These are phyloP conservation scores for Protobothrops flavoviridis DNA, from an alignment of 2,113 vertebrate genomes.

Conservation along the genomic window DNA sequence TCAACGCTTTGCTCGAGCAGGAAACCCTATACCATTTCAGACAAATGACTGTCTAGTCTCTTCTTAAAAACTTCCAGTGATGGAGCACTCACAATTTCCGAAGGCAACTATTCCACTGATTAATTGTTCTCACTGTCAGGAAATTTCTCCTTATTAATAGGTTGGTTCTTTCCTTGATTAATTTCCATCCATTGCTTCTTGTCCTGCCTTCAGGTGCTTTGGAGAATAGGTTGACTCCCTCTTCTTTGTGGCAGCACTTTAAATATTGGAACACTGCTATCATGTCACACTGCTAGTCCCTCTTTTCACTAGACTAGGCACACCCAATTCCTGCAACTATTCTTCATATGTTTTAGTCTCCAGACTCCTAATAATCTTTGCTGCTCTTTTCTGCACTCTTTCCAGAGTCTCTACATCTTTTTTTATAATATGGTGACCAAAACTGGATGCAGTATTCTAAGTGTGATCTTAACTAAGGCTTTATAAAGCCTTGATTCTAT, in stretches of 20 bases:
- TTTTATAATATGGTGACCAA: background rate
- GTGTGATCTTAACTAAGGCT: background rate
- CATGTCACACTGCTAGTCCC: background rate
- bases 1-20: background rate
- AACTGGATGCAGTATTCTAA: background rate
- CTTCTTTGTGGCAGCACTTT: background rate
- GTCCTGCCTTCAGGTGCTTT: background rate
- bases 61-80: background rate
- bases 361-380: background rate
- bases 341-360: background rate
- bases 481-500: background rate
- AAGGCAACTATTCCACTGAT: background rate
- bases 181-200: background rate
- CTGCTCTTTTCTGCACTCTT: background rate
- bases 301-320: background rate
- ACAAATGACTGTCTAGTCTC: background rate
- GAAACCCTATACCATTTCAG: background rate
- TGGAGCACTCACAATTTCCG: background rate
- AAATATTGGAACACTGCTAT: background rate
- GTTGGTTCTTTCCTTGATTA: background rate
- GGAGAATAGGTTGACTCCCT: background rate
- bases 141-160: background rate
- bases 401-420: background rate
- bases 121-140: background rate
- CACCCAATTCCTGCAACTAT: background rate